A percentile compares a stretch with the other conserved stretches of the same genome.
phyloP scores from a whole-genome alignment of 2,797 vertebrate genomes.

The Podargus strigoides region DNA sequence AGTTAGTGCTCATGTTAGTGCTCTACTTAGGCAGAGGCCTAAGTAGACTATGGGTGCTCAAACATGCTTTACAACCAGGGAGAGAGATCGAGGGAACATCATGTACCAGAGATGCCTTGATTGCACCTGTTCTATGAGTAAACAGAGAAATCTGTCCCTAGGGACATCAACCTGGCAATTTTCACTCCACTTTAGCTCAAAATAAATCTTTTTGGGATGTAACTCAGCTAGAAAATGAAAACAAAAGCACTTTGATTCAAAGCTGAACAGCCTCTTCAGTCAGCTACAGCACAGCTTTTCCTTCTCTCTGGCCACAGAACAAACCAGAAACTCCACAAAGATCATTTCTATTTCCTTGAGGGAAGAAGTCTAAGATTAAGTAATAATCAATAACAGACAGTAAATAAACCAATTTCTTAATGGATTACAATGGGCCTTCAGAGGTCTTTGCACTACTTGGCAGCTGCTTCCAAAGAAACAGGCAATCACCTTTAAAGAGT shows the following conservation, averaged over 20 bases:
- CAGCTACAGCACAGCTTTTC: not conserved
- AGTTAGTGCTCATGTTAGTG: not conserved
- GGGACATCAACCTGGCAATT: not conserved
- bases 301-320: not conserved
- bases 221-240: not conserved
- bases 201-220: not conserved
- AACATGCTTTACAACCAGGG: not conserved
- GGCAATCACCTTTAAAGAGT: not conserved
- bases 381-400: conserved; percentile 31
- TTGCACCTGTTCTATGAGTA: not conserved
- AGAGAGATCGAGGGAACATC: not conserved
- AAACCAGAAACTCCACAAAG: not conserved
- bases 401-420: conserved; percentile 29
- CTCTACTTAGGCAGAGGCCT: too few species aligned
- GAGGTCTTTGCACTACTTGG: not conserved
- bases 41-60: not conserved
- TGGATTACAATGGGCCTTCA: not conserved
- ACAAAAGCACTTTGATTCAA: not conserved
- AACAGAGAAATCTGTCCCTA: not conserved
- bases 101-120: not conserved
- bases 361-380: conserved; percentile 8
- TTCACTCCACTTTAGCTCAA: not conserved
- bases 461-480: not conserved
- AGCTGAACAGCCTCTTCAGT: not conserved
- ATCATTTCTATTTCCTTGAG: not conserved